A percentile compares a stretch with the other conserved stretches of the same genome.
phyloP scores from a whole-genome alignment of 2,797 vertebrate species.

The Dipus sagitta region DNA sequence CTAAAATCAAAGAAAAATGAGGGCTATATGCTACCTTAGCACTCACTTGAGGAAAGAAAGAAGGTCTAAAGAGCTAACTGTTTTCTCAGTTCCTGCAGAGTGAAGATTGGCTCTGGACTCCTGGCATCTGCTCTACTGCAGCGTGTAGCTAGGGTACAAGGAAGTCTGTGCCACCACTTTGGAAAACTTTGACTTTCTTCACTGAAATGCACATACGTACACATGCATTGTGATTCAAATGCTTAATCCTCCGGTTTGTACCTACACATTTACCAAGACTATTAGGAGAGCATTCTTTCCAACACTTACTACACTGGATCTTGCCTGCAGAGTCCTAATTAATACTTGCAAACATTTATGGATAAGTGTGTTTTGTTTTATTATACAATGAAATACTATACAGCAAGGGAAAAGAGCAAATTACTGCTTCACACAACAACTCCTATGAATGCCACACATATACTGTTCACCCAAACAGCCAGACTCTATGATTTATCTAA shows the following conservation, averaged over 20 bases:
- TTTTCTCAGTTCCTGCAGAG: neutral
- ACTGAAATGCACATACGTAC: neutral
- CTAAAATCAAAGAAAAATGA: neutral
- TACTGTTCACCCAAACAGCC: neutral
- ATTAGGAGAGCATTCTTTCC: neutral
- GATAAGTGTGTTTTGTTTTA: neutral
- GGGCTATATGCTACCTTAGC: neutral
- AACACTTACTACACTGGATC: neutral
- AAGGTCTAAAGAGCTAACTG: neutral
- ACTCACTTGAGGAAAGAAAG: neutral
- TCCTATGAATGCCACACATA: neutral
- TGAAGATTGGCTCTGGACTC: fast-evolving
- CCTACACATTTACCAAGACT: neutral
- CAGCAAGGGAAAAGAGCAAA: neutral
- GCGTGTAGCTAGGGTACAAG: neutral
- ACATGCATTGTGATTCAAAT: neutral
- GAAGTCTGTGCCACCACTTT: neutral
- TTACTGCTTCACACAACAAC: neutral
- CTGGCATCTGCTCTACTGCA: neutral
- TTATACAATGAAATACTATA: neutral
- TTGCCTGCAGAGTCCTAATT: neutral
- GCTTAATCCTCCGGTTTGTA: neutral
- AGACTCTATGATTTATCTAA: neutral
- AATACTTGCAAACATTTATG: neutral
- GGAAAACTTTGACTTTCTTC: neutral